Evolutionary conservation across 2,113 vertebrate species (phyloP).

Genomic region (Orycteropus afer): DNA sequence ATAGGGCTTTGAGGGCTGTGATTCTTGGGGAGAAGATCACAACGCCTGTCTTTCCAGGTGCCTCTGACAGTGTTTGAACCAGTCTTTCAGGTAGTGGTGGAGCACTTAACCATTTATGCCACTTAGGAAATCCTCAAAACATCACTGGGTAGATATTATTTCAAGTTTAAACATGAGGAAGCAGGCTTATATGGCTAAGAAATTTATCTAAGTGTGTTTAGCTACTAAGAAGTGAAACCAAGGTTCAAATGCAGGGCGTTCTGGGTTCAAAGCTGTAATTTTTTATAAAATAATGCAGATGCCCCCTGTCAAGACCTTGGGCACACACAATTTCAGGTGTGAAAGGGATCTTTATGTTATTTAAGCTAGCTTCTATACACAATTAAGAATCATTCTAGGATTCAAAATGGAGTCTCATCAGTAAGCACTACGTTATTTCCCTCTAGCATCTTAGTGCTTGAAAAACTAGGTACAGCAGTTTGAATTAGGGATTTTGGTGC

Average conservation of each 20-base stretch:
- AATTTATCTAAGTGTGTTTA: neutral
- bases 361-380: neutral
- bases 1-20: no score
- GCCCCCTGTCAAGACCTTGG: neutral
- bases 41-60: no score
- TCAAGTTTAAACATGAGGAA: constrained; percentile 1
- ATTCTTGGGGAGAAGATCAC: no score
- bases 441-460: no score
- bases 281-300: neutral
- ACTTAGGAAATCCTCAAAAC: no score
- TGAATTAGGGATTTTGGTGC: no score
- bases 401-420: no score
- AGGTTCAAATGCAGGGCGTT: neutral
- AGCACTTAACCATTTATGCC: no score
- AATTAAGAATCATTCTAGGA: neutral
- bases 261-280: neutral
- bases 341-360: constrained; percentile 5
- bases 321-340: neutral
- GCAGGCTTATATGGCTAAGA: neutral
- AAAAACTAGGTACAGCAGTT: no score
- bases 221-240: constrained; percentile 20
- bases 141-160: neutral
- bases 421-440: no score
- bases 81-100: no score
- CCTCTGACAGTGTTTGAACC: no score